Evolutionary conservation across 2,113 vertebrate species (phyloP).

Genomic region (Arizona elegans): DNA sequence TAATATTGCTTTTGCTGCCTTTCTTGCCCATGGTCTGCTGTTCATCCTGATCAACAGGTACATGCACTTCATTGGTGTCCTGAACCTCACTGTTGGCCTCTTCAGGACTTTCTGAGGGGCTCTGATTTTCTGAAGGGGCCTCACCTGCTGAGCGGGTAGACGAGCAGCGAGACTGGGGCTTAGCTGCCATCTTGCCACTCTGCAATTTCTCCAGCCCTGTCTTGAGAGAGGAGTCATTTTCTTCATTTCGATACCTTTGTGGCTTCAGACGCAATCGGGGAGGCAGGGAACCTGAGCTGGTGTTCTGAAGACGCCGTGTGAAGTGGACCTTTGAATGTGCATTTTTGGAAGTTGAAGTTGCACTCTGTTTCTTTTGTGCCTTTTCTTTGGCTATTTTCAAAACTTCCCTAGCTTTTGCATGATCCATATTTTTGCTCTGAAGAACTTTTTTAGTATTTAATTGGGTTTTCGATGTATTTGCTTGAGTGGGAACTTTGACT

Average conservation of each 20-base stretch:
- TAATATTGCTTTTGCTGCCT: conserved; percentile 83
- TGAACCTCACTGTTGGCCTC: conserved; percentile 79
- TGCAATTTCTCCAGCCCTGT: conserved; percentile 83
- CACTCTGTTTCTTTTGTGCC: conserved; percentile 82
- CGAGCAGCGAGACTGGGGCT: conserved; percentile 79
- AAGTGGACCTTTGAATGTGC: conserved; percentile 92
- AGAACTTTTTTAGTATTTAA: conserved; percentile 89
- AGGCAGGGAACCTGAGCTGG: conserved; percentile 85
- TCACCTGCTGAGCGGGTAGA: conserved; percentile 82
- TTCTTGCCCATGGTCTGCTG: conserved; percentile 76
- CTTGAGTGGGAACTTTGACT: conserved; percentile 79
- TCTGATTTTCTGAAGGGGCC: conserved; percentile 77
- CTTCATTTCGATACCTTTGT: conserved; percentile 95
- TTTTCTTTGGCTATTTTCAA: conserved; percentile 88
- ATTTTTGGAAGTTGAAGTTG: conserved; percentile 78
- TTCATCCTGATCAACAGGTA: conserved; percentile 80
- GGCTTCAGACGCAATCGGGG: conserved; percentile 94
- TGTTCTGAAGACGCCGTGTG: conserved; percentile 90
- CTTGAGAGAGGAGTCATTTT: conserved; percentile 86
- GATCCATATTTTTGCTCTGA: conserved; percentile 87
- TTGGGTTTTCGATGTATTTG: conserved; percentile 77
- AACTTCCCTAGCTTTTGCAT: conserved; percentile 85
- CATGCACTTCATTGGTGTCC: conserved; percentile 75
- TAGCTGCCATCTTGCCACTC: conserved; percentile 80
- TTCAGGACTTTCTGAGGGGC: conserved; percentile 77